Evolutionary conservation across 2,888 invertebrate species (phyloP), one percentile per base, ranked within the genome.

Genomic region (Ligdia adustata): DNA sequence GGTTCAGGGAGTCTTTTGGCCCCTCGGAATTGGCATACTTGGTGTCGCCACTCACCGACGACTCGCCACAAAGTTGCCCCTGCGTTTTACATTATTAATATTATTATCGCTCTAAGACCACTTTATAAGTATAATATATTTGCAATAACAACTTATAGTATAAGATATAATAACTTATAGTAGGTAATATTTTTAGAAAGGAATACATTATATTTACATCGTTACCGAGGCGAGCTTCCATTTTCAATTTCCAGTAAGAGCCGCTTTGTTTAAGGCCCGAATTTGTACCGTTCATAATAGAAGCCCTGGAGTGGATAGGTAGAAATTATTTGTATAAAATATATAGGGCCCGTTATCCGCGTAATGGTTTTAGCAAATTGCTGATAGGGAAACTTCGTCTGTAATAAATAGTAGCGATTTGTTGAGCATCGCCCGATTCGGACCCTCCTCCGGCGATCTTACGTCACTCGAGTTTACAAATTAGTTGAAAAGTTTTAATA

Each of bases 341-440:
- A 38, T 55, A 50, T 54, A 46, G 43, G 62, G 60, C 58, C 76
- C 72, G 75, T 79, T 82, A 82, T 68, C 69, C 66, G 34, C 60
- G 62, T 78, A 80, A 82, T 75, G 70, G 73, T 69, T 75, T 68
- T 60, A 66, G 72, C 72, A 80, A 84, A 82, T 82, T 79, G 75
- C 75, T 79, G 77, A 82, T 82, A 79, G 74, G 63, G 75, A 75
- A 83, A 84, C 78, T 84, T 81, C 68, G 62, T 62, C 62, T 45
- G 66, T 74, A 79, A 82, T 79, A 79, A 82, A 84, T 83, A 75
- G 78, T 57, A 62, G 67, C 69, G 74, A 83, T 85, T 82, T 79
- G 82, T 84, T 75, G 52, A 52, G 37, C 45, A 57, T 78, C 62
- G 65, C 63, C 41, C 53, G 32, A 47, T 33, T 45, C 32, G 35